Percentiles rank a stretch among this genome's conserved stretches.
Conservation (phyloP, 53 echinoderm and acorn worm genomes). For the Antedon mediterranea region DNA sequence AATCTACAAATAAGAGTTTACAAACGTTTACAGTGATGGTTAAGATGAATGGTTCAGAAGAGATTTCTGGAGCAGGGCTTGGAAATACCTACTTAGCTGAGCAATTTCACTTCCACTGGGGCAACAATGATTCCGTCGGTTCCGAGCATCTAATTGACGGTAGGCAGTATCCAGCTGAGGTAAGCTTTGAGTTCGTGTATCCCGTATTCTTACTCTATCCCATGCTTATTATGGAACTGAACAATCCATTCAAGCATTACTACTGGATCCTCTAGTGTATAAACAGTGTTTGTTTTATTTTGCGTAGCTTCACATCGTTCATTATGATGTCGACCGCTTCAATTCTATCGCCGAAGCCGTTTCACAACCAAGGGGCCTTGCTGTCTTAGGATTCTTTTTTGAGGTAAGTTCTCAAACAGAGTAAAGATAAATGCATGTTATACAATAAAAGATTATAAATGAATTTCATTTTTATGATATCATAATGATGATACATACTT, state of each 20-base stretch:
- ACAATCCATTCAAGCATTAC: no score
- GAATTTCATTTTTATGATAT: no score
- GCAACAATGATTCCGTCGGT: slow-evolving; percentile 20
- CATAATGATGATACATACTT: no score
- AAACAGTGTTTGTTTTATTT: background rate
- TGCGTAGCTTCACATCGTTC: background rate
- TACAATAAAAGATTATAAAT: no score
- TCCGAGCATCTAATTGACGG: slow-evolving; percentile 46
- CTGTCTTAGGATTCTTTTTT: background rate
- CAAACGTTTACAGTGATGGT: no score
- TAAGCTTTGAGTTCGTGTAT: slow-evolving; percentile 11
- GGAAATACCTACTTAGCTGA: slow-evolving; percentile 22
- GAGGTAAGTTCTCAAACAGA: background rate
- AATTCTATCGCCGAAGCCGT: background rate
- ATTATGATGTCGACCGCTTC: background rate
- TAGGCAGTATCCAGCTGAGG: slow-evolving; percentile 32
- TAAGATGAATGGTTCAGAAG: background rate
- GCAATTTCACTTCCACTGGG: slow-evolving; percentile 66
- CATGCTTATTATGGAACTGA: no score
- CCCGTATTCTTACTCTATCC: no score
- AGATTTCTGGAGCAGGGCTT: slow-evolving; percentile 26
- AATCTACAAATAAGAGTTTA: no score
- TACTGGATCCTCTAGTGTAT: no score
- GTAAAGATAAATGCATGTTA: no score
- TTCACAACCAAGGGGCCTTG: background rate